Conservation (phyloP, 2,113 vertebrate genomes). For the Cyanistes caeruleus region DNA sequence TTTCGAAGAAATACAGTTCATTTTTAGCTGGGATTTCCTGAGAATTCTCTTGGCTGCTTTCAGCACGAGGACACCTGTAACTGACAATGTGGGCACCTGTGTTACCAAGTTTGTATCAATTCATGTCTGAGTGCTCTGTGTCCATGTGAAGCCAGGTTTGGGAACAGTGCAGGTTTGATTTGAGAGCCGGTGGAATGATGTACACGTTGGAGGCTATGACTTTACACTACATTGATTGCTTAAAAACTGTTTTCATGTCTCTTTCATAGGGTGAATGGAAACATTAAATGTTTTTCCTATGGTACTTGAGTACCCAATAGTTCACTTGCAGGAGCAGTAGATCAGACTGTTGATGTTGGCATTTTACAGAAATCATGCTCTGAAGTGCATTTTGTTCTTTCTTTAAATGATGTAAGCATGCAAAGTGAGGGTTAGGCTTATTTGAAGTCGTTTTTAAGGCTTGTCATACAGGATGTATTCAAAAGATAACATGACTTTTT, state of each 20-base stretch:
- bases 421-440: slow-evolving; percentile 20
- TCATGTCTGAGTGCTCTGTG: background rate
- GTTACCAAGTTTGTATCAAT: background rate
- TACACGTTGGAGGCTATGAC: background rate
- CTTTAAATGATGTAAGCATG: slow-evolving; percentile 45
- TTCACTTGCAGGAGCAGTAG: background rate
- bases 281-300: slow-evolving; percentile 45
- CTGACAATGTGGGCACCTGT: background rate
- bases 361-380: slow-evolving; percentile 35
- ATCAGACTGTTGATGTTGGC: slow-evolving; percentile 7
- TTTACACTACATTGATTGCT: slow-evolving; percentile 45
- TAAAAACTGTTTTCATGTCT: slow-evolving; percentile 42
- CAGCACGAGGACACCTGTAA: background rate
- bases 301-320: slow-evolving; percentile 50
- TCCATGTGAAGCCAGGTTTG: background rate
- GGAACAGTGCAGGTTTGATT: background rate
- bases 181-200: background rate
- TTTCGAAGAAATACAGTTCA: background rate
- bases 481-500: slow-evolving; percentile 70
- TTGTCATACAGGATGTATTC: slow-evolving; percentile 58
- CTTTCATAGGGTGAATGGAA: slow-evolving; percentile 18
- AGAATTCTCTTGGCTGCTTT: background rate
- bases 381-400: slow-evolving; percentile 44
- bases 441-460: slow-evolving; percentile 61
- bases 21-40: background rate